Base-by-base conservation (phyloP, 2,113 vertebrate genomes). In the Tretioscincus oriximinensis region DNA sequence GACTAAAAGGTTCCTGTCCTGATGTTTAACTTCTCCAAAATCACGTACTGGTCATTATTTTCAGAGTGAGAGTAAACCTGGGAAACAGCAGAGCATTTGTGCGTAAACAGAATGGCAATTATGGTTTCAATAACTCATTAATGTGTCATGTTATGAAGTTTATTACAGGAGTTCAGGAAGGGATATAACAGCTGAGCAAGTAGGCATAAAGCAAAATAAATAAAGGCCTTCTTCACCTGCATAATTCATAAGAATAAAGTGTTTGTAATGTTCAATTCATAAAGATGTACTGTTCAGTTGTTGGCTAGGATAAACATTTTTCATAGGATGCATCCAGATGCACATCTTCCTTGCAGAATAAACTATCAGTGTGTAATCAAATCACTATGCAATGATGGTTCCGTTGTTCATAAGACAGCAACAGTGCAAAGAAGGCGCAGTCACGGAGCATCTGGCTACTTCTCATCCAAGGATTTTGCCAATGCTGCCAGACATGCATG, bases 241-340 rank as follows among this genome's bases (percentile, higher is more conserved):
- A 89, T 93, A 91, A 91, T 60, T 92, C 88, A 90, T 84, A 87
- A 88, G 84, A 91, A 90, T 93, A 87, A 90, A 91, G 76, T 85
- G 80, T 72, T 69, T 58, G 77, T 89, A 91, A 77, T 87, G 89
- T 90, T 88, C 88, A 85, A 41, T 51, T 68, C 83, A 66, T 74
- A 86, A 91, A 90, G 88, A 92, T 90, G 72, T 84, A 84, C 76
- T 49, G 10, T 89, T 90, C 83, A 86, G 84, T 60, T 87, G 84
- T 60, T 87, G 78, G 76, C 74, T 86, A 85, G 77, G 81, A 87
- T 91, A 91, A 91, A 91, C 82, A 90, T 92, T 87, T 82, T 67
- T 88, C 80, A 75, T 18, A 71, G 61, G 89, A 80, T 41, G 35
- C 35, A 41, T 41, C 35, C 35, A n/a, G 5, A 5, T 41, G 35